phyloP scores from a whole-genome alignment of 2,888 invertebrate species.

The Brachyopa scutellaris region DNA sequence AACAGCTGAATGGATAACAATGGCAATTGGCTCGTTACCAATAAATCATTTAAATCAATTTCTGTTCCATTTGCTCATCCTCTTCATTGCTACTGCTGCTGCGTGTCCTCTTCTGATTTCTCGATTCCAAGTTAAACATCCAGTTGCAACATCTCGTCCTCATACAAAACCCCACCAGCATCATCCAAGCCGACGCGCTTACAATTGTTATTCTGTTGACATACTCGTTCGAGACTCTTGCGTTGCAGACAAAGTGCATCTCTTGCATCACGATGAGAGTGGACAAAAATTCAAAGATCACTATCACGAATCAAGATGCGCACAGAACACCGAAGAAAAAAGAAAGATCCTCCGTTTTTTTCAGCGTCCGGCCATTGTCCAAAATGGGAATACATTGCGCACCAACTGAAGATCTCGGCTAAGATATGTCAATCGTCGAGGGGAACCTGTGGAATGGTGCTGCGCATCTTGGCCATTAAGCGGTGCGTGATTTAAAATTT shows the following conservation, averaged over 20 bases:
- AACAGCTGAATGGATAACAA: slow-evolving; percentile 64
- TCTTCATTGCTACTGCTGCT: neutral
- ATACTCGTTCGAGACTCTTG: slow-evolving; percentile 24
- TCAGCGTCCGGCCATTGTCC: slow-evolving; percentile 50
- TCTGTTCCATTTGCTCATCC: slow-evolving; percentile 75
- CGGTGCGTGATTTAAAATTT: slow-evolving; percentile 71
- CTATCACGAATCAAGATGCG: slow-evolving; percentile 61
- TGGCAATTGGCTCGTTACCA: slow-evolving; percentile 73
- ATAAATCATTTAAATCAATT: slow-evolving; percentile 81
- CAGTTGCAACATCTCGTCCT: slow-evolving; percentile 54
- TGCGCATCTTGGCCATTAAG: slow-evolving; percentile 46
- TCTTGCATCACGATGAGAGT: slow-evolving; percentile 67
- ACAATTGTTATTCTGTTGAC: slow-evolving; percentile 71
- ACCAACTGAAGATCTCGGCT: slow-evolving; percentile 56
- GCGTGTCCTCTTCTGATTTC: slow-evolving; percentile 43
- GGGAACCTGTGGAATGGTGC: slow-evolving; percentile 10
- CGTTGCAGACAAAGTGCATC: slow-evolving; percentile 39
- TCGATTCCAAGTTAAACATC: slow-evolving; percentile 41
- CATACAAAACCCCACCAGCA: slow-evolving; percentile 24
- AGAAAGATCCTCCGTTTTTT: neutral
- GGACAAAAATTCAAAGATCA: slow-evolving; percentile 44
- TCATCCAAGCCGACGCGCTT: slow-evolving; percentile 50
- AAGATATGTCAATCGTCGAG: slow-evolving; percentile 66
- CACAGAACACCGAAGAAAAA: neutral
- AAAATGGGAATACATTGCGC: slow-evolving; percentile 45